Percentiles rank a stretch among this genome's conserved stretches.
Conservation (phyloP, 2,888 invertebrate genomes). For the Drosophila kanekoi region DNA sequence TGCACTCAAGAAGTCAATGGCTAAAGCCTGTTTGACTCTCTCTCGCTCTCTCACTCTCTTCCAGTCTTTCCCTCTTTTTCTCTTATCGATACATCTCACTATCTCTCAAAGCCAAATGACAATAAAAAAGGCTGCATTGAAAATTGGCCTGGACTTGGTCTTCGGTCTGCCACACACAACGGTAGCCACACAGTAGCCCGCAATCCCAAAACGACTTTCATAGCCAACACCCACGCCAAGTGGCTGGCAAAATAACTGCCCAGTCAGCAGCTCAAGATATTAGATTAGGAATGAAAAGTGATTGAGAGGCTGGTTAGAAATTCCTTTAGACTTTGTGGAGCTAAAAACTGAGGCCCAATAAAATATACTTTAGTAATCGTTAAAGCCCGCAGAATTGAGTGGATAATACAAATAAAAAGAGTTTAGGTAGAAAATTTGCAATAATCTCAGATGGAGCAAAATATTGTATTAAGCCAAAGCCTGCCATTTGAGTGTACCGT, state of each 20-base stretch:
- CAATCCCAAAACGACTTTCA: constrained; percentile 44
- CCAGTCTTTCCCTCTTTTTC: background rate
- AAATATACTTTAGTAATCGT: background rate
- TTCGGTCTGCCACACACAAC: constrained; percentile 19
- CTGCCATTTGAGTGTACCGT: too few species aligned
- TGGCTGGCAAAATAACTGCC: constrained; percentile 19
- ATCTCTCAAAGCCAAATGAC: constrained; percentile 27
- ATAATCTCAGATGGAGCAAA: too few species aligned
- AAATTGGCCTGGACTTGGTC: constrained; percentile 41
- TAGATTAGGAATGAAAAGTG: constrained; percentile 41
- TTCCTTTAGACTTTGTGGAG: constrained; percentile 1
- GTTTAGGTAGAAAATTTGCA: too few species aligned
- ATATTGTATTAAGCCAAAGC: too few species aligned
- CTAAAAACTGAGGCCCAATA: background rate
- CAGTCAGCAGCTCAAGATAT: constrained; percentile 51
- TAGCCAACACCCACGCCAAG: constrained; percentile 54
- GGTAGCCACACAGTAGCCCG: constrained; percentile 23
- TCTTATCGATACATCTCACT: constrained; percentile 45
- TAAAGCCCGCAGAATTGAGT: too few species aligned
- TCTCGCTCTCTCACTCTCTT: background rate
- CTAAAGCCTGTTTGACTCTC: constrained; percentile 26
- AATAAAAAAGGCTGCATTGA: constrained; percentile 45
- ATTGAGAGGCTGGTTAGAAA: constrained; percentile 23
- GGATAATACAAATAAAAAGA: too few species aligned
- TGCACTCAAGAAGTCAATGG: constrained; percentile 22